Conservation (phyloP, 2,888 invertebrate species). For the Hanleya hanleyi region DNA sequence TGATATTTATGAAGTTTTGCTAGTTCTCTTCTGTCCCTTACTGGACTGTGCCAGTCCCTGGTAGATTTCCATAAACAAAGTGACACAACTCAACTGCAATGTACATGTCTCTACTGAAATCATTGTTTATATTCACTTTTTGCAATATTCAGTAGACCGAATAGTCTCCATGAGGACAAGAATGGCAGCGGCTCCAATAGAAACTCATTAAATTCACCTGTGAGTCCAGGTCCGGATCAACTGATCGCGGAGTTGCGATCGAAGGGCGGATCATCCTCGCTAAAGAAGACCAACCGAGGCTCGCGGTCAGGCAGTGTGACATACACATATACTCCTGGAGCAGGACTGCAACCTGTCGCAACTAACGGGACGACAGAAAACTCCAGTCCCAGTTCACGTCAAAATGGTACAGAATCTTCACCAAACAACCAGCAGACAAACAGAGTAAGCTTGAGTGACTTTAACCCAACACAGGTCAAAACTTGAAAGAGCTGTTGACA, state of each 20-base stretch:
- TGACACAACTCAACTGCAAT: too few relatives aligned
- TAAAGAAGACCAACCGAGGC: constrained; percentile 67
- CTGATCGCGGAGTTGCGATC: constrained; percentile 93
- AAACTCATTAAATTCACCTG: not conserved
- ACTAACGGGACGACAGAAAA: not conserved
- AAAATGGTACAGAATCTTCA: not conserved
- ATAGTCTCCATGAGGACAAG: not conserved
- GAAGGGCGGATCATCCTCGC: constrained; percentile 94
- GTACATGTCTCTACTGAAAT: too few relatives aligned
- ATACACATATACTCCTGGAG: not conserved
- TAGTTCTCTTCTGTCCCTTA: too few relatives aligned
- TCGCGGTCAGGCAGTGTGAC: constrained; percentile 5
- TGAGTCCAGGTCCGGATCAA: constrained; percentile 67
- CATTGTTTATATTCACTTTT: not conserved
- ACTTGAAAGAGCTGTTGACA: too few relatives aligned
- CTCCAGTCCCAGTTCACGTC: not conserved
- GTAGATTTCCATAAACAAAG: too few relatives aligned
- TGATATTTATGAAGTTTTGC: too few relatives aligned
- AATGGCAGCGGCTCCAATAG: not conserved
- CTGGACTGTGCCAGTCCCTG: too few relatives aligned
- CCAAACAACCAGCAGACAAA: not conserved
- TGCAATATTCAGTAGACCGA: not conserved
- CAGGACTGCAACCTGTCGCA: not conserved
- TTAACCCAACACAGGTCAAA: too few relatives aligned
- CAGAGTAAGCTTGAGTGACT: not conserved